Percentiles rank a stretch among this genome's conserved stretches.
Conservation (phyloP, 2,797 vertebrate genomes). For the Falco columbarius region DNA sequence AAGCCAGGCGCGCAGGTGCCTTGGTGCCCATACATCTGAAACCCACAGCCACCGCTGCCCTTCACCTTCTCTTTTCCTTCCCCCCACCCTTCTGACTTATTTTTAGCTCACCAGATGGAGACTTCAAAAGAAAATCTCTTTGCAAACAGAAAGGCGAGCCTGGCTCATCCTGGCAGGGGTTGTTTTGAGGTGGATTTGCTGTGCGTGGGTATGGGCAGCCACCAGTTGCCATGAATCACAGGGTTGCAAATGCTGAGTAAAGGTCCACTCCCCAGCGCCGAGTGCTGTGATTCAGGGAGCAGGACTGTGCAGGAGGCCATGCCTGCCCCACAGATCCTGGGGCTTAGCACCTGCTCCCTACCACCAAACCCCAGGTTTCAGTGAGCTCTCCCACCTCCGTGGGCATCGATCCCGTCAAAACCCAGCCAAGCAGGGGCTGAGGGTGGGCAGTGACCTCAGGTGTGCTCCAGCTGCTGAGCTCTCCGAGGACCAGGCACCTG, state of each 20-base stretch:
- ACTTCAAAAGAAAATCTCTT: neutral
- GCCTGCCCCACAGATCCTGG: neutral
- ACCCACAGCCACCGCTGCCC: neutral
- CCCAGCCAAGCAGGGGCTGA: fast-evolving
- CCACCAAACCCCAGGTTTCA: neutral
- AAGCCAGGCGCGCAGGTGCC: neutral
- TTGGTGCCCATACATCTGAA: neutral
- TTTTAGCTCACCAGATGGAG: neutral
- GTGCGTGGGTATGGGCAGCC: neutral
- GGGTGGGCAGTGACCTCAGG: neutral
- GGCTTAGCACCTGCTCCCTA: neutral
- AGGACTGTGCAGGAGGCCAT: neutral
- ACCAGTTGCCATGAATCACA: conserved; percentile 7
- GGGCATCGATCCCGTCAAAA: fast-evolving
- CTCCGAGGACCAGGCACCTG: neutral
- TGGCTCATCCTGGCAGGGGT: neutral
- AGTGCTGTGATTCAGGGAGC: neutral
- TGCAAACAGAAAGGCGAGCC: neutral
- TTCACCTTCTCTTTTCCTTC: neutral
- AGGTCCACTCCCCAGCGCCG: neutral
- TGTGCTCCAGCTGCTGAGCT: neutral
- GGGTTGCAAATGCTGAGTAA: neutral
- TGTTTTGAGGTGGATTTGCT: neutral
- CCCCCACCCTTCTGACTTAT: neutral
- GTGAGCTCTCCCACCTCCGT: neutral